Conservation (phyloP, 2,888 invertebrate species). For the Pachydiplax longipennis region DNA sequence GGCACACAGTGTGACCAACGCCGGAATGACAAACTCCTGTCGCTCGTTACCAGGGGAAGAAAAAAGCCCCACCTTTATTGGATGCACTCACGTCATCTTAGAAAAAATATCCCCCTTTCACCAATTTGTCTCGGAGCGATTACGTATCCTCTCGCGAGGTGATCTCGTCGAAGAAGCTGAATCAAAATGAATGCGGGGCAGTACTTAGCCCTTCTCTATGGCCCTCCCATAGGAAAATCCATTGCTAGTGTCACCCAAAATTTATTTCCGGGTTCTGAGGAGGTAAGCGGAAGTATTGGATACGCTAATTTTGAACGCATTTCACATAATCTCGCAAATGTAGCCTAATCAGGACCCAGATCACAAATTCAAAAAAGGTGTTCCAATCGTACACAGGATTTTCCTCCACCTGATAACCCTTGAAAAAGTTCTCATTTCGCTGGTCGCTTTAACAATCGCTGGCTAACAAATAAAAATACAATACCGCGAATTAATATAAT, state of each 20-base stretch:
- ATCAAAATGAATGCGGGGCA: neutral
- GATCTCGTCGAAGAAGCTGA: neutral
- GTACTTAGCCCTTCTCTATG: neutral
- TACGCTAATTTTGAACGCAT: neutral
- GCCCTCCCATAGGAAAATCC: neutral
- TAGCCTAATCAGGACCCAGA: too few species aligned
- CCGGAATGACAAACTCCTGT: neutral
- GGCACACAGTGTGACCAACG: neutral
- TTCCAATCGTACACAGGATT: too few species aligned
- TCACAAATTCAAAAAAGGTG: too few species aligned
- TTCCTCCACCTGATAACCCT: too few species aligned
- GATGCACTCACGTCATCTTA: neutral
- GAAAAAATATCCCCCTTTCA: neutral
- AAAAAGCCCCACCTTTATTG: neutral
- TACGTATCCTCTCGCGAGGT: neutral
- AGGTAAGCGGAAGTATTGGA: neutral
- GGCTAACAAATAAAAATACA: too few species aligned
- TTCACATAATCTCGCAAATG: too few species aligned
- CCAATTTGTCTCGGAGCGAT: neutral
- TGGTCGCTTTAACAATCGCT: too few species aligned
- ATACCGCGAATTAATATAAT: too few species aligned
- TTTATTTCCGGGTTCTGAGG: neutral
- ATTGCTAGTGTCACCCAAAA: neutral
- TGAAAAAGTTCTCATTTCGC: too few species aligned
- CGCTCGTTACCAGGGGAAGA: neutral